Conservation (phyloP, 64 coral and sea anemone species). For the Platygyra sinensis region DNA sequence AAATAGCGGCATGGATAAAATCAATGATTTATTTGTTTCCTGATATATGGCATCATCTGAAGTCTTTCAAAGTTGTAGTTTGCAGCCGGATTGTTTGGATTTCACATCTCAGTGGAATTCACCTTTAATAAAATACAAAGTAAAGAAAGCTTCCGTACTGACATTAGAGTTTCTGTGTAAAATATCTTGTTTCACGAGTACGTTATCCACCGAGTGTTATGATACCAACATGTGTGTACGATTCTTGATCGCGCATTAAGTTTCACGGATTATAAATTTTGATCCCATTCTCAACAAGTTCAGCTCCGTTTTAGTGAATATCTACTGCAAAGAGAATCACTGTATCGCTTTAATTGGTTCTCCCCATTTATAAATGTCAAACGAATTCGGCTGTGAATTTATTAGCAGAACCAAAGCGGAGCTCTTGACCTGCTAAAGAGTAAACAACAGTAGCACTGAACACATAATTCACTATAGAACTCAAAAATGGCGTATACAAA, state of each 20-base stretch:
- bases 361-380: background rate
- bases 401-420: background rate
- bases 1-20: background rate
- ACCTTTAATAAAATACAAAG: background rate
- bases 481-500: background rate
- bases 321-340: background rate
- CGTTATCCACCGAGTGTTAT: too few species aligned
- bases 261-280: too few species aligned
- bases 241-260: too few species aligned
- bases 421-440: background rate
- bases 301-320: background rate
- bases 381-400: background rate
- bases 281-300: background rate
- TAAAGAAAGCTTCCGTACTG: background rate
- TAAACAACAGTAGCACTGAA: constrained; percentile 2
- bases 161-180: background rate
- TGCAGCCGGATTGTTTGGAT: background rate
- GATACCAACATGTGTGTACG: too few species aligned
- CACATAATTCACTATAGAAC: background rate
- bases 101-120: background rate
- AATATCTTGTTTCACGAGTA: too few species aligned
- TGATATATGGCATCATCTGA: background rate
- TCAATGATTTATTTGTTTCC: constrained; percentile 5
- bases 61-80: background rate
- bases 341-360: background rate